Conservation (phyloP, 2,113 vertebrate genomes). For the Pseudolaguvia tuberculata region DNA sequence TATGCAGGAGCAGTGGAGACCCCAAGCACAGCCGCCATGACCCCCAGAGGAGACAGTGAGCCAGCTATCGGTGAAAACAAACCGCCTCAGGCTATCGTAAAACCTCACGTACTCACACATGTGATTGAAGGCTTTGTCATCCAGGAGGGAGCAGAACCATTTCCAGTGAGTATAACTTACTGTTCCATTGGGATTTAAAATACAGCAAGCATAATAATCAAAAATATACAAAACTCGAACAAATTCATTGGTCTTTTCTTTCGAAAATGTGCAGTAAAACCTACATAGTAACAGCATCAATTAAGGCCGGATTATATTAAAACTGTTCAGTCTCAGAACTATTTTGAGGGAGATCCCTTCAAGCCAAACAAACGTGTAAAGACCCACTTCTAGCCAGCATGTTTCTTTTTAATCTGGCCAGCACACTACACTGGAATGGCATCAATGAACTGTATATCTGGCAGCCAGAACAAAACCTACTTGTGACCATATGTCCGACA, state of each 20-base stretch:
- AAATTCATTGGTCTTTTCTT: neutral
- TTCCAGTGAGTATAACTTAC: conserved; percentile 76
- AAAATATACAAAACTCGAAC: neutral
- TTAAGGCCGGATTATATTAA: neutral
- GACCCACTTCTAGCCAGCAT: neutral
- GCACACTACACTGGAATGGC: conserved; percentile 9
- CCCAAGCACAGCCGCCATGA: conserved; percentile 76
- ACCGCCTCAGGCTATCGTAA: conserved; percentile 94
- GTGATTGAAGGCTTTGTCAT: conserved; percentile 98
- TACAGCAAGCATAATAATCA: neutral
- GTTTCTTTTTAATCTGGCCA: neutral
- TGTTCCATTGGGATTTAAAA: neutral
- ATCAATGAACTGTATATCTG: conserved; percentile 11
- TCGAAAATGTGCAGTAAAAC: neutral
- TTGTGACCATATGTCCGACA: conserved; percentile 18
- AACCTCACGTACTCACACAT: conserved; percentile 95
- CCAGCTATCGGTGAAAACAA: conserved; percentile 90
- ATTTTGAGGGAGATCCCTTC: neutral
- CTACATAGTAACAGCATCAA: neutral
- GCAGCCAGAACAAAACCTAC: conserved; percentile 5
- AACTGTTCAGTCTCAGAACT: neutral
- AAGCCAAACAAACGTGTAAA: conserved; percentile 15
- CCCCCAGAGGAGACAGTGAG: conserved; percentile 83
- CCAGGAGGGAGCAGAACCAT: conserved; percentile 94
- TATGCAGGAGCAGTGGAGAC: conserved; percentile 61